These are phyloP conservation scores for Onychostoma macrolepis DNA, from an alignment of 2,113 vertebrate genomes.

Conservation along the genomic window DNA sequence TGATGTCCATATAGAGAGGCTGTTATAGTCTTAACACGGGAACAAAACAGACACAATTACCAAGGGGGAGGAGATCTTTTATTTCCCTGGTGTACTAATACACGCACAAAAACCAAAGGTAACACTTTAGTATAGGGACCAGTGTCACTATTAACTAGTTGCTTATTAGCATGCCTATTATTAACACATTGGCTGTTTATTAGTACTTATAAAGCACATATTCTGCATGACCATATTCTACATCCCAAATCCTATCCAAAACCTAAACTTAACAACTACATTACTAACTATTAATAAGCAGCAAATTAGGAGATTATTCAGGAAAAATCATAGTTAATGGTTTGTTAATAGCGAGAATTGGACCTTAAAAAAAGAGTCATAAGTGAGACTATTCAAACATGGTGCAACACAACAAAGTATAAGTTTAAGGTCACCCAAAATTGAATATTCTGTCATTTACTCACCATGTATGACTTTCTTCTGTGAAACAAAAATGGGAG, in stretches of 20 bases:
- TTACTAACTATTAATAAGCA: too few species aligned
- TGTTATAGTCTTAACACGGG: background rate
- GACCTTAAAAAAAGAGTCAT: background rate
- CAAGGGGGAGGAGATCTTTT: slow-evolving; percentile 8
- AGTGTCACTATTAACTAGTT: too few species aligned
- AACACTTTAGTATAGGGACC: too few species aligned
- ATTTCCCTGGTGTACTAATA: background rate
- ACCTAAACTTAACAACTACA: too few species aligned
- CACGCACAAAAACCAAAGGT: background rate
- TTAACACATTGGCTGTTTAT: too few species aligned
- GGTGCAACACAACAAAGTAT: background rate
- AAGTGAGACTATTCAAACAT: background rate
- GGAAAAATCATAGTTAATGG: too few species aligned
- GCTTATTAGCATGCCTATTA: too few species aligned
- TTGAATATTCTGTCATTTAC: background rate
- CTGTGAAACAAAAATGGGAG: background rate
- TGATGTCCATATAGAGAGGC: background rate
- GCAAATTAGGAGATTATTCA: too few species aligned
- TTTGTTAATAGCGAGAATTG: too few species aligned
- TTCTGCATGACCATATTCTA: too few species aligned
- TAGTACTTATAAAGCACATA: too few species aligned
- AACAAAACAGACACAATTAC: background rate
- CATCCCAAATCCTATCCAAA: too few species aligned
- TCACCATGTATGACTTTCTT: background rate
- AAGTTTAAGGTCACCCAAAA: background rate